Evolutionary conservation across 2,888 invertebrate genomes (phyloP).

Genomic region (Lasioglossum oenotherae): DNA sequence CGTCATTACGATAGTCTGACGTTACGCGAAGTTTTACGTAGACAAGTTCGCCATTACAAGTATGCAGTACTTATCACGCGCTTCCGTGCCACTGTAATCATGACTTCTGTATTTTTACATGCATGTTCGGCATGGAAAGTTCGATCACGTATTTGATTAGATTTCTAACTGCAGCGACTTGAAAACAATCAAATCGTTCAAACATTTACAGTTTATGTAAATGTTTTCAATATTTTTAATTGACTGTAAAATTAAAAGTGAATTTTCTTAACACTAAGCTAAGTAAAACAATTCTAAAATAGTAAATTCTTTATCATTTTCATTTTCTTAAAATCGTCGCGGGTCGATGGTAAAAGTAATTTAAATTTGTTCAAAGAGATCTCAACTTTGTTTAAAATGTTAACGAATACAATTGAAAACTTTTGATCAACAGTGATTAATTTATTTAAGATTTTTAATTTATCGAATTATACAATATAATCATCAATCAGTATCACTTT

Average conservation of each 20-base stretch:
- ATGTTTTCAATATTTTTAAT: background rate
- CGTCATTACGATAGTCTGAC: slow-evolving; percentile 21
- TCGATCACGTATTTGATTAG: background rate
- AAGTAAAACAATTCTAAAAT: background rate
- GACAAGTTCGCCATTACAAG: background rate
- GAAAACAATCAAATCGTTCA: background rate
- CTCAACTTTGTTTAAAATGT: background rate
- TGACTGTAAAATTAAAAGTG: background rate
- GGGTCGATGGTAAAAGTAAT: background rate
- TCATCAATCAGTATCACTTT: background rate
- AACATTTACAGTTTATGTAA: background rate
- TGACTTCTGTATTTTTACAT: background rate
- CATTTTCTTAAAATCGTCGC: background rate
- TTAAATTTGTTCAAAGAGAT: background rate
- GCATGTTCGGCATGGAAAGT: background rate
- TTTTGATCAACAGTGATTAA: background rate
- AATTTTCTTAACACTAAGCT: background rate
- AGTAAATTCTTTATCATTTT: background rate
- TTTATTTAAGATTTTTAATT: background rate
- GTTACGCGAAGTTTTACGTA: slow-evolving; percentile 5
- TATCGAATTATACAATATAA: background rate
- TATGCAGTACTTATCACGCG: slow-evolving; percentile 2
- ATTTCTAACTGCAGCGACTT: background rate
- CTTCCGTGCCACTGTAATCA: slow-evolving; percentile 5
- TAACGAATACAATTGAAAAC: background rate